Percentiles rank a stretch among this genome's conserved stretches.
phyloP scores from a whole-genome alignment of 1,140 invertebrate genomes.

The Papilio polytes region DNA sequence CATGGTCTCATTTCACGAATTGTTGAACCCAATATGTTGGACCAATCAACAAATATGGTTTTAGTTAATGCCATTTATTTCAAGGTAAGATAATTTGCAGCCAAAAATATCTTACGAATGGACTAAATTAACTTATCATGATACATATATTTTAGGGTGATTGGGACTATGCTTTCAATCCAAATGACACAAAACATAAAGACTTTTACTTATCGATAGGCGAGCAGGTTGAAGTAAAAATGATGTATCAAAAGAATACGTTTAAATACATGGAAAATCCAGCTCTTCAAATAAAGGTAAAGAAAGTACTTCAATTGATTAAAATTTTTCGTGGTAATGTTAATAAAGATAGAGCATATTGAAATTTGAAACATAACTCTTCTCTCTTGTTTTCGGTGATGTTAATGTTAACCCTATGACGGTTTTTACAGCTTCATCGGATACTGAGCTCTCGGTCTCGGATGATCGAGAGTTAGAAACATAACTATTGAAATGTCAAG shows the following conservation, averaged over 20 bases:
- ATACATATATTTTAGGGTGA: conserved; percentile 85
- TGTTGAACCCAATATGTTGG: conserved; percentile 75
- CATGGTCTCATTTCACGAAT: conserved; percentile 87
- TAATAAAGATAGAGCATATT: no score
- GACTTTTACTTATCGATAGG: conserved; percentile 81
- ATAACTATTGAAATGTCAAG: no score
- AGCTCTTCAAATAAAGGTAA: background rate
- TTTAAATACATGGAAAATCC: conserved; percentile 62
- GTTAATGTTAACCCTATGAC: no score
- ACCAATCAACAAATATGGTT: conserved; percentile 65
- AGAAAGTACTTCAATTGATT: background rate
- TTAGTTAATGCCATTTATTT: conserved; percentile 81
- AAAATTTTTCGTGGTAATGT: no score
- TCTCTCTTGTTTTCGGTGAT: no score
- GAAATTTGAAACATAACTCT: no score
- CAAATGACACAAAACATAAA: conserved; percentile 77
- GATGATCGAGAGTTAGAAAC: no score
- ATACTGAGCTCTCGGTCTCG: no score
- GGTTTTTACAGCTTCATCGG: no score
- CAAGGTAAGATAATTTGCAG: conserved; percentile 68
- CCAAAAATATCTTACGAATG: background rate
- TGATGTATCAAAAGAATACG: conserved; percentile 50
- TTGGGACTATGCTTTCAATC: conserved; percentile 86
- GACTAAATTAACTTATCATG: conserved; percentile 77
- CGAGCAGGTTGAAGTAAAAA: conserved; percentile 40